Evolutionary conservation across 2,888 invertebrate genomes (phyloP).

Genomic region (Torymus tubicola): DNA sequence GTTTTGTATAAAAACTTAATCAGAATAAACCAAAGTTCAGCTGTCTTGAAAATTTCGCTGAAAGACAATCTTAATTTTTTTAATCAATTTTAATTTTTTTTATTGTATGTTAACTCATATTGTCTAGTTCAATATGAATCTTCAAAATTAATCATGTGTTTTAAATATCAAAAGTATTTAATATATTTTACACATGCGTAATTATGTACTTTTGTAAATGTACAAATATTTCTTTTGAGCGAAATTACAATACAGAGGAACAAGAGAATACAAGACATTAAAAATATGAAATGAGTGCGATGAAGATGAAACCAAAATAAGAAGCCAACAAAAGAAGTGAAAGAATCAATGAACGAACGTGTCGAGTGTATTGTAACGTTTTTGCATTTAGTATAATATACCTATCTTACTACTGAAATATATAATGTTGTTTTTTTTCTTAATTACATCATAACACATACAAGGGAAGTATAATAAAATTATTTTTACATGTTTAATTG

Average conservation of each 20-base stretch:
- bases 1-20: conserved; percentile 52
- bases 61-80: conserved; percentile 37
- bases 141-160: conserved; percentile 48
- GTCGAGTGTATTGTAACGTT: conserved; percentile 72
- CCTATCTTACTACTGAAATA: conserved; percentile 71
- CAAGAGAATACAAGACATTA: conserved; percentile 36
- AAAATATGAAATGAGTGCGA: conserved; percentile 43
- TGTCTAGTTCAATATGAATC: conserved; percentile 8
- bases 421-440: conserved; percentile 51
- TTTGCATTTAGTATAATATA: conserved; percentile 75
- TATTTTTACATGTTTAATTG: not conserved
- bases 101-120: conserved; percentile 23
- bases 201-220: conserved; percentile 29
- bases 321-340: conserved; percentile 45
- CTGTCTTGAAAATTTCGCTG: conserved; percentile 46
- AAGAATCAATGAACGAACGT: conserved; percentile 62
- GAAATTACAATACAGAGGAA: conserved; percentile 46
- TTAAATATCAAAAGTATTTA: conserved; percentile 19
- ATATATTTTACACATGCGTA: conserved; percentile 10
- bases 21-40: conserved; percentile 39
- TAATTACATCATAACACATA: conserved; percentile 23
- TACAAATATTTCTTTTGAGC: conserved; percentile 37
- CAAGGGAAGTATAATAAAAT: conserved; percentile 24
- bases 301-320: conserved; percentile 47
- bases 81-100: conserved; percentile 32